A percentile compares a stretch with the other conserved stretches of the same genome.
Conservation (phyloP, 1,140 invertebrate genomes). For the Globodera ellingtonae region DNA sequence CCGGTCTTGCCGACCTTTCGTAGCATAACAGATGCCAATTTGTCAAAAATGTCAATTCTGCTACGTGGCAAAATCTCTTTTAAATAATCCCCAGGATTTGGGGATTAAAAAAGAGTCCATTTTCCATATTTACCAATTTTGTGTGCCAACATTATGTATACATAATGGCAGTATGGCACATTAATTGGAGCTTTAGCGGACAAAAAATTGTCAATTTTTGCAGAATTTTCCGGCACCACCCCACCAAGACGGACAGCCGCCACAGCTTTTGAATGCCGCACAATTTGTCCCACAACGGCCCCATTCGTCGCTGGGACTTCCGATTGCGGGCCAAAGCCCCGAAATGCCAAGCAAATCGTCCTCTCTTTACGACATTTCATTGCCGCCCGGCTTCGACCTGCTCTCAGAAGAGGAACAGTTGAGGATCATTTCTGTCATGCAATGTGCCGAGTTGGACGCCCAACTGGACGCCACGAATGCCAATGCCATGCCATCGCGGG, state of each 20-base stretch:
- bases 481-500: neutral
- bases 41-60: no score
- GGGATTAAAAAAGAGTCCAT: no score
- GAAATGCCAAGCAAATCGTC: neutral
- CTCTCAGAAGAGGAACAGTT: constrained; percentile 61
- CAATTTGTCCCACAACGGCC: constrained; percentile 11
- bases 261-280: neutral
- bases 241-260: neutral
- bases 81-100: no score
- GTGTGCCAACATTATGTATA: neutral
- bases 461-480: constrained; percentile 6
- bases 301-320: constrained; percentile 30
- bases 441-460: constrained; percentile 59
- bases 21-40: no score
- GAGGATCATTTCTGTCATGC: constrained; percentile 63
- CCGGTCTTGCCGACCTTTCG: no score
- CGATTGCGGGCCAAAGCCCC: neutral
- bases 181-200: no score
- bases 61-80: no score
- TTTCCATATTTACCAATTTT: neutral
- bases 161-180: no score
- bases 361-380: neutral
- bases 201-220: no score
- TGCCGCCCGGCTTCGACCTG: constrained; percentile 61
- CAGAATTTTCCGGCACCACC: neutral